Evolutionary conservation across 2,888 invertebrate species (phyloP).

Genomic region (Saturnia japonica): DNA sequence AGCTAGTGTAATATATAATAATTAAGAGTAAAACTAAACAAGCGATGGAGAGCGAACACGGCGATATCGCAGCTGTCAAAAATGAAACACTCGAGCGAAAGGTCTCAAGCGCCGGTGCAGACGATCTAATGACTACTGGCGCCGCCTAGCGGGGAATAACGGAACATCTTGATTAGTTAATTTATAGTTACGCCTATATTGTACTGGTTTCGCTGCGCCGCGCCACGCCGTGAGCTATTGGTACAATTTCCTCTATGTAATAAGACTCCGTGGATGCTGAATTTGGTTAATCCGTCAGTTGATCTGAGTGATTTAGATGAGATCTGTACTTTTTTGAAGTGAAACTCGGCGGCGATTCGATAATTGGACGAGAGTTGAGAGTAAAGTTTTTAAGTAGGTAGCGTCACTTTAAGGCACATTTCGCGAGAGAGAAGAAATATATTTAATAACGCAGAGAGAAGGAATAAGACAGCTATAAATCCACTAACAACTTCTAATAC

Average conservation of each 20-base stretch:
- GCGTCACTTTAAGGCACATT: too few species aligned
- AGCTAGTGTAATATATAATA: neutral
- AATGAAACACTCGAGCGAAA: conserved; percentile 25
- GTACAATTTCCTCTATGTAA: neutral
- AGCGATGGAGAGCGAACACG: conserved; percentile 38
- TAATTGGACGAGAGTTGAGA: too few species aligned
- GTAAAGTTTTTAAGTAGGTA: too few species aligned
- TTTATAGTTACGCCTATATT: conserved; percentile 69
- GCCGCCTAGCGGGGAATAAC: conserved; percentile 65
- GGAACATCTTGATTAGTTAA: conserved; percentile 68
- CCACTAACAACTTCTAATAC: too few species aligned
- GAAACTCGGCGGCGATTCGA: too few species aligned
- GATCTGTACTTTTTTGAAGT: too few species aligned
- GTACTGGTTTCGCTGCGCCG: conserved; percentile 24
- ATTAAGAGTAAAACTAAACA: neutral
- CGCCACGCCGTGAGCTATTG: neutral
- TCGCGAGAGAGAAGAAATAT: too few species aligned
- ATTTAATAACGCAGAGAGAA: too few species aligned
- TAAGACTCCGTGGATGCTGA: neutral
- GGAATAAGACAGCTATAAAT: too few species aligned
- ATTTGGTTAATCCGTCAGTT: neutral
- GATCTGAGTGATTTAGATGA: too few species aligned
- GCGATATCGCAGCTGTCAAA: conserved; percentile 16
- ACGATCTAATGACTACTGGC: conserved; percentile 63
- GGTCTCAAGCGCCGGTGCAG: conserved; percentile 49